Conservation (phyloP, 2,113 vertebrate genomes). For the Solenodon paradoxus region DNA sequence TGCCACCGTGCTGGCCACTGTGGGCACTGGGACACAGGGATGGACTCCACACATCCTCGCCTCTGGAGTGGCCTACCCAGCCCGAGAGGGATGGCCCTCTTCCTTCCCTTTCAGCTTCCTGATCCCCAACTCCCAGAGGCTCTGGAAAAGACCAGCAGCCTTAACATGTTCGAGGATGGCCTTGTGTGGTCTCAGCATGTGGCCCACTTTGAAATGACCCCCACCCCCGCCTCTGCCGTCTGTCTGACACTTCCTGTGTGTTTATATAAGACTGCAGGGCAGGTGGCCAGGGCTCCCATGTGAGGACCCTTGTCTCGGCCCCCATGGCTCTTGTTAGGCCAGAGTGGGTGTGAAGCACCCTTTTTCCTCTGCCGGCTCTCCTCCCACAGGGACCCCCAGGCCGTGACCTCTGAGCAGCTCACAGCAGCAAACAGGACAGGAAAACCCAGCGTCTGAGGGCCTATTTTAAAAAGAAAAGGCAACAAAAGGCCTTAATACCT, state of each 20-base stretch:
- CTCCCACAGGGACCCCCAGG: neutral
- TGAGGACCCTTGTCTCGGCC: neutral
- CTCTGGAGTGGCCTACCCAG: neutral
- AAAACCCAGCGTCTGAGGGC: neutral
- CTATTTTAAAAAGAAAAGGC: neutral
- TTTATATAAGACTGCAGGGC: neutral
- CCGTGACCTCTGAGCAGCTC: neutral
- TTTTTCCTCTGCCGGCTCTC: neutral
- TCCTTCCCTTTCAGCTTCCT: neutral
- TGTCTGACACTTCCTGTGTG: neutral
- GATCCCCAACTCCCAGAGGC: neutral
- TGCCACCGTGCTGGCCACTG: neutral
- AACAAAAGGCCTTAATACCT: conserved; percentile 42
- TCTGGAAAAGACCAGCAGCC: neutral
- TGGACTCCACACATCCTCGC: rapidly evolving
- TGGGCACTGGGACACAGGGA: neutral
- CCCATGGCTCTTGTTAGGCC: neutral
- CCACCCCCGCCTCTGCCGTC: too few species aligned
- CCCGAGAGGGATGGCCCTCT: rapidly evolving
- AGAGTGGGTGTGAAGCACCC: neutral
- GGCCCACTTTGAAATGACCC: neutral
- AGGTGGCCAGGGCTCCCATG: neutral
- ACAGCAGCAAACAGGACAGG: neutral
- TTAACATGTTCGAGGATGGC: rapidly evolving
- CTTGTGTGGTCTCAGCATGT: rapidly evolving